These are phyloP conservation scores for Ataeniobius toweri DNA, from an alignment of 2,797 vertebrate species.

Conservation along the genomic window DNA sequence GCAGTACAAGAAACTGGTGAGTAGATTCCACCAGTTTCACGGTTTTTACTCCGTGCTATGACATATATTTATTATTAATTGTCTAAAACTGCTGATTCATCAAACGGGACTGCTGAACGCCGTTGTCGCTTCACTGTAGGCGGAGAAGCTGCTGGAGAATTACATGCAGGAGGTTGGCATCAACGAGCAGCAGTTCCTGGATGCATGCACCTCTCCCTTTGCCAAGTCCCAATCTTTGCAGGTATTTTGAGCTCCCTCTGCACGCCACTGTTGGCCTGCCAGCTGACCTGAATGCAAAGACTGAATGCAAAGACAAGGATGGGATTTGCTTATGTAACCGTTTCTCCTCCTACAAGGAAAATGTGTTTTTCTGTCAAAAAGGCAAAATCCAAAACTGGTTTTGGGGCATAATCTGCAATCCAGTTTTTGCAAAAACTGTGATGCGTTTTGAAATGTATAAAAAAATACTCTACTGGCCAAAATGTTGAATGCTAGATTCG, in stretches of 20 bases:
- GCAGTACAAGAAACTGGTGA: slow-evolving; percentile 96
- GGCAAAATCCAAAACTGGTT: neutral
- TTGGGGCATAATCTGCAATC: neutral
- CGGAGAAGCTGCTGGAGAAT: slow-evolving; percentile 91
- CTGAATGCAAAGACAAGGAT: slow-evolving; percentile 28
- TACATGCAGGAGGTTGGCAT: slow-evolving; percentile 97
- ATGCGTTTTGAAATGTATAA: neutral
- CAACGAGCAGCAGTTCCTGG: slow-evolving; percentile 94
- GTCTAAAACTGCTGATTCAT: slow-evolving; percentile 41
- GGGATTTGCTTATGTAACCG: slow-evolving; percentile 49
- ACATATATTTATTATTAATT: neutral
- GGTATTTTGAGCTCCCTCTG: slow-evolving; percentile 76
- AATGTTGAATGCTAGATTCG: neutral
- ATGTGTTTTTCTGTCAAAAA: neutral
- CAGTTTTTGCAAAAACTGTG: neutral
- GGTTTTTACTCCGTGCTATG: slow-evolving; percentile 3
- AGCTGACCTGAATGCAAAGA: slow-evolving; percentile 30
- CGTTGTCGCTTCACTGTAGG: slow-evolving; percentile 76
- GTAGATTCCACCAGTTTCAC: slow-evolving; percentile 47
- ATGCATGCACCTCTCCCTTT: slow-evolving; percentile 91
- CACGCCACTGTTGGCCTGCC: slow-evolving; percentile 31
- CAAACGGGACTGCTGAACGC: slow-evolving; percentile 33
- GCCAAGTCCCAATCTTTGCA: slow-evolving; percentile 90
- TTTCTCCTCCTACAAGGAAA: neutral
- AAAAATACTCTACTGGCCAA: neutral